Conservation (phyloP, 2,113 vertebrate genomes). For the Casuarius casuarius region DNA sequence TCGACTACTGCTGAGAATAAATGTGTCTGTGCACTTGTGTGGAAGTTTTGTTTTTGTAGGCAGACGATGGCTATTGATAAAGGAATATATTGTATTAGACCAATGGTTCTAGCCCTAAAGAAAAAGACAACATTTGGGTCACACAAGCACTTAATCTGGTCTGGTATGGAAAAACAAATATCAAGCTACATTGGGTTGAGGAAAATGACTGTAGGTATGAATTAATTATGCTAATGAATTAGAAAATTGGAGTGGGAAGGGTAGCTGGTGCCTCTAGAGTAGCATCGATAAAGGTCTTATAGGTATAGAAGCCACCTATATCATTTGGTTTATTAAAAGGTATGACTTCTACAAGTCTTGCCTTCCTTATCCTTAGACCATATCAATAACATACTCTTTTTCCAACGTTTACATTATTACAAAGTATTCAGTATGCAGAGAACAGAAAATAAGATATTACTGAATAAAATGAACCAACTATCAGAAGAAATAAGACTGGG, state of each 20-base stretch:
- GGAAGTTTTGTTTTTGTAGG: neutral
- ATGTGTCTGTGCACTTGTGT: neutral
- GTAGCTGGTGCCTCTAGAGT: neutral
- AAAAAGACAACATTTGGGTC: neutral
- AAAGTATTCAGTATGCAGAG: neutral
- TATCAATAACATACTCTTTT: neutral
- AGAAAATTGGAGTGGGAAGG: neutral
- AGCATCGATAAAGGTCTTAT: neutral
- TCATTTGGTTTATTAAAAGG: neutral
- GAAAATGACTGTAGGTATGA: neutral
- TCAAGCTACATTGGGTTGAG: neutral
- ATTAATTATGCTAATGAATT: neutral
- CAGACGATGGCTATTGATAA: neutral
- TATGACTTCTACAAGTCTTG: neutral
- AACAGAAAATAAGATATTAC: constrained; percentile 19
- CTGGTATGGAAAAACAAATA: constrained; percentile 14
- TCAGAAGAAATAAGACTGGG: constrained; percentile 5
- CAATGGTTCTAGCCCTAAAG: neutral
- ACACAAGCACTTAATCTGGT: neutral
- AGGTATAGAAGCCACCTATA: neutral
- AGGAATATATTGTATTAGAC: neutral
- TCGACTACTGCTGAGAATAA: neutral
- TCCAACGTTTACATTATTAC: neutral
- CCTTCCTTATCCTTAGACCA: constrained; percentile 10
- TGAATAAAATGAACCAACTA: constrained; percentile 8